Evolutionary conservation across 2,888 invertebrate species (phyloP), one percentile per base, ranked within the genome.

Genomic region (Poecilobothrus nobilitatus): DNA sequence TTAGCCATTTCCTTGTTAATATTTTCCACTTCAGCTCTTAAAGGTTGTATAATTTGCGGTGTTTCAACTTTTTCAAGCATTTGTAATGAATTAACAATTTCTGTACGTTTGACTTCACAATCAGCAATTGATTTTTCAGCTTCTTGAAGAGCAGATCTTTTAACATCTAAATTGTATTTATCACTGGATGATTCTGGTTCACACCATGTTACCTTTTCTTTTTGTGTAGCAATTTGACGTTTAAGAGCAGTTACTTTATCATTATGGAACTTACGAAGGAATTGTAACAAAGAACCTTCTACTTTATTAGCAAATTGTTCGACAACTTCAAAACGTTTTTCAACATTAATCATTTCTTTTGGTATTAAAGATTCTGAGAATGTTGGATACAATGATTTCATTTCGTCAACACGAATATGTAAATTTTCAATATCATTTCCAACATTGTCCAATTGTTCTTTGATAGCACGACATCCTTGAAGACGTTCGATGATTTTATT

Each of bases 141-240:
- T 72, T 94, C 94, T 70, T 84, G 83, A 53, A 95, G 79, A 0
- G 93, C 90, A 1, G 91, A 89, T 75, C 91, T 86, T 82, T 97
- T 97, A 0, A 95, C 93, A 84, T 96, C 94, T 37, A 96, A 84
- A 78, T 94, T 95, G 78, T 95, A 96, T 78, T 91, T 91, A 77
- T 97, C 96, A 76, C 93, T 94, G 44, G 90, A 89, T 1, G 90
- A 87, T 77, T 96, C 95, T 0, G 94, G 93, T 76, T 90, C 87
- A 79, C 96, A 97, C 95, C 96, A 96, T 18, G 88, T 85, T 1
- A 94, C 89, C 81, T 96, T 96, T 77, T 97, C 96, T 72, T 90
- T 90, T 73, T 92, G 88, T 1, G 91, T 89, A 67, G 87, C 85
- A 12, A 96, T 86, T 77, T 92, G 89, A 74, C 94, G 87, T 75